phyloP scores from a whole-genome alignment of 2,113 vertebrate species.

The Ariopsis seemanni region DNA sequence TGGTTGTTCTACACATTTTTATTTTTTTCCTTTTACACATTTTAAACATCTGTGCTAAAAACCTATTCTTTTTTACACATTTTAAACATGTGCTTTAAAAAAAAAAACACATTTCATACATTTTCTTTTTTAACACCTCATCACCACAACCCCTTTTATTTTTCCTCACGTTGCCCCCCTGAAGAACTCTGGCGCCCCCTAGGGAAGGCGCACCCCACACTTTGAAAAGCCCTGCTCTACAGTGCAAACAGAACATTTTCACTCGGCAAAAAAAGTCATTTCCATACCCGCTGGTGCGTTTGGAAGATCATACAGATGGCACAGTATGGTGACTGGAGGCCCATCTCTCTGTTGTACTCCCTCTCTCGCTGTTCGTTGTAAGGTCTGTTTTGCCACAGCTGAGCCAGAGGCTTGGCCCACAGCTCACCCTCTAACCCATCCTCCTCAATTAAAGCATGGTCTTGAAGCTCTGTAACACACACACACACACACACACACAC shows the following conservation, averaged over 20 bases:
- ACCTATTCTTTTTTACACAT: too few relatives aligned
- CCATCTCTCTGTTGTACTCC: constrained; percentile 86
- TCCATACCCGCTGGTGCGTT: constrained; percentile 79
- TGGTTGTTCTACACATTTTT: too few relatives aligned
- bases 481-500: constrained; percentile 3
- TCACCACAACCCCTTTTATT: too few relatives aligned
- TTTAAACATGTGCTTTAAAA: too few relatives aligned
- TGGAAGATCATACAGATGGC: constrained; percentile 90
- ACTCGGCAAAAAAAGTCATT: neutral
- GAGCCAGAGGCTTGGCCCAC: constrained; percentile 90
- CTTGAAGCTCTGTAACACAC: constrained; percentile 75
- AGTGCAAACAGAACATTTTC: neutral
- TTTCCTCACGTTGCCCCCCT: too few relatives aligned
- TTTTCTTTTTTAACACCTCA: too few relatives aligned
- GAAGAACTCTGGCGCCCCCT: too few relatives aligned
- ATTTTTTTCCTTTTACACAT: too few relatives aligned
- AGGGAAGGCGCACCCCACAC: too few relatives aligned
- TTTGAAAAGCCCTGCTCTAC: too few relatives aligned
- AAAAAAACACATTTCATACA: too few relatives aligned
- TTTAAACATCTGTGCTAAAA: too few relatives aligned
- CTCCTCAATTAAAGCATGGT: constrained; percentile 77
- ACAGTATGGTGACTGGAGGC: constrained; percentile 86
- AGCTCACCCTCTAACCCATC: constrained; percentile 85
- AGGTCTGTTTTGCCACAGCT: constrained; percentile 92
- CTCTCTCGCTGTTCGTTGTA: constrained; percentile 87